phyloP scores from a whole-genome alignment of 2,888 invertebrate species.

The Brenthis ino region DNA sequence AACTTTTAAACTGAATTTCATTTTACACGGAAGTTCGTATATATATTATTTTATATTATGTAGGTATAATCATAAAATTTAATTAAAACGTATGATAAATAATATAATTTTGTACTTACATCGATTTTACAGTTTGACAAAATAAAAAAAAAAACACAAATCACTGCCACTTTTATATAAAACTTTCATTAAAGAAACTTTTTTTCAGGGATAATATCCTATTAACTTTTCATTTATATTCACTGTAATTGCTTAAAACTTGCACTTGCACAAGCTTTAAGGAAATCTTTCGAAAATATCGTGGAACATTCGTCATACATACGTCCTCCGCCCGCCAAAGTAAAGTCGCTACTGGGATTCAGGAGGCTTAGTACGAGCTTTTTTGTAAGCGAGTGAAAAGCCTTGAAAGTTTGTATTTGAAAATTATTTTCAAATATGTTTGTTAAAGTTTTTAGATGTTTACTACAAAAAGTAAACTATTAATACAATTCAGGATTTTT shows the following conservation, averaged over 20 bases:
- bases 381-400: neutral
- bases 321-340: conserved; percentile 14
- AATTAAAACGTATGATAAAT: too few relatives aligned
- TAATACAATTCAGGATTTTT: too few relatives aligned
- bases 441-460: too few relatives aligned
- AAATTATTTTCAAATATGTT: neutral
- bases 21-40: too few relatives aligned
- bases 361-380: neutral
- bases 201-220: neutral
- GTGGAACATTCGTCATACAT: neutral
- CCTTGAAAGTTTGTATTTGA: neutral
- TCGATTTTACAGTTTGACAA: too few relatives aligned
- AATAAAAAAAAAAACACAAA: conserved; percentile 1
- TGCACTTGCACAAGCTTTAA: neutral
- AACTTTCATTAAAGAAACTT: neutral
- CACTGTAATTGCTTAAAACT: conserved; percentile 4
- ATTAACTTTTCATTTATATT: neutral
- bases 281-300: conserved; percentile 1
- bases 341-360: conserved; percentile 22
- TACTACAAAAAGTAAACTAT: too few relatives aligned
- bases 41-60: too few relatives aligned
- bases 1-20: too few relatives aligned
- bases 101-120: too few relatives aligned
- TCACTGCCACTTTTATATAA: neutral
- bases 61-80: too few relatives aligned